Percentiles rank a stretch among this genome's conserved stretches.
Evolutionary conservation across 2,888 invertebrate species (phyloP).

Genomic region (Brachyptera risi): DNA sequence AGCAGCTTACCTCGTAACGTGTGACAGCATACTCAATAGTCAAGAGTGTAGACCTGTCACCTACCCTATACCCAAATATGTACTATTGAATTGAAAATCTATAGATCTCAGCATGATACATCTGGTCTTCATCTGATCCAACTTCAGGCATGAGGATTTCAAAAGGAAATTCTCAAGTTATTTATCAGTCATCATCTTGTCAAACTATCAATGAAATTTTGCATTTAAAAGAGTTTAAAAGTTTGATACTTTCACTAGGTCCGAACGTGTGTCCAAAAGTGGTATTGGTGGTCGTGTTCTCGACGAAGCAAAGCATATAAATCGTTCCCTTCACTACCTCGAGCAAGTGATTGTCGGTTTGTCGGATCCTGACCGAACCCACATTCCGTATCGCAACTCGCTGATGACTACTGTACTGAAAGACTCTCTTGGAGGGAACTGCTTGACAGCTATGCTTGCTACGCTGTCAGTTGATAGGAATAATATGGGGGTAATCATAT

Average conservation of each 20-base stretch:
- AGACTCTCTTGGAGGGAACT: slow-evolving; percentile 53
- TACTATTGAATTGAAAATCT: too few species aligned
- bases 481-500: slow-evolving; percentile 42
- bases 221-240: too few species aligned
- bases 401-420: slow-evolving; percentile 51
- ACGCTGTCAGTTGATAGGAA: slow-evolving; percentile 43
- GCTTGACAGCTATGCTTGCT: slow-evolving; percentile 52
- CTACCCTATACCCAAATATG: too few species aligned
- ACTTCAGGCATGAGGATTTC: too few species aligned
- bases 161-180: too few species aligned
- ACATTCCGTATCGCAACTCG: slow-evolving; percentile 51
- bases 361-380: slow-evolving; percentile 36
- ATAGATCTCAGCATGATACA: too few species aligned
- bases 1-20: too few species aligned
- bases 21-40: too few species aligned
- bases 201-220: neutral
- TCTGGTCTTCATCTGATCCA: too few species aligned
- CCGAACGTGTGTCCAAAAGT: slow-evolving; percentile 50
- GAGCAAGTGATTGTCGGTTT: slow-evolving; percentile 43
- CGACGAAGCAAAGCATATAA: slow-evolving; percentile 52
- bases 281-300: slow-evolving; percentile 47
- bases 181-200: too few species aligned
- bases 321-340: slow-evolving; percentile 52
- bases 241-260: slow-evolving; percentile 44
- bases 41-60: too few species aligned